A percentile compares a stretch with the other conserved stretches of the same genome.
phyloP scores from a whole-genome alignment of 2,888 invertebrate genomes.

The Uropetala carovei region DNA sequence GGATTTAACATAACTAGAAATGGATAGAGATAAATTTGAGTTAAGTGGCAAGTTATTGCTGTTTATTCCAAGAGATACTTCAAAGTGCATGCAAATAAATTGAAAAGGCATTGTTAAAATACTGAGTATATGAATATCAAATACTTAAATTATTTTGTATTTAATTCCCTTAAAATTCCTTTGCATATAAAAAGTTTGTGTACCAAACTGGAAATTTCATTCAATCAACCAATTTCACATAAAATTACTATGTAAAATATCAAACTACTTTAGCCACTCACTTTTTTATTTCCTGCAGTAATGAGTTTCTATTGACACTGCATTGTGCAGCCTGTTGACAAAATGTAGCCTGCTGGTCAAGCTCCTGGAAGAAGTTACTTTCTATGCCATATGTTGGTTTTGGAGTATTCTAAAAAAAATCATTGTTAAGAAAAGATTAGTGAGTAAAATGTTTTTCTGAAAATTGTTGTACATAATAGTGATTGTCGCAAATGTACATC shows the following conservation, averaged over 20 bases:
- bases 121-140: no score
- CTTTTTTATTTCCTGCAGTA: conserved; percentile 83
- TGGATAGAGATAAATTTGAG: no score
- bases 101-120: no score
- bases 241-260: background rate
- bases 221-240: no score
- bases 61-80: background rate
- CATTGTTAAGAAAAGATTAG: background rate
- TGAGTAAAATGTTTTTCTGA: no score
- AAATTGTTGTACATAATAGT: no score
- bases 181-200: background rate
- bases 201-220: background rate
- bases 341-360: conserved; percentile 84
- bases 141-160: background rate
- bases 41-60: background rate
- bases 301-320: conserved; percentile 83
- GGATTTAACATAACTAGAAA: no score
- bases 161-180: background rate
- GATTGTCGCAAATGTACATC: no score
- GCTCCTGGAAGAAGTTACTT: conserved; percentile 80
- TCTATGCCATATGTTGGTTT: conserved; percentile 82
- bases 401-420: conserved; percentile 73
- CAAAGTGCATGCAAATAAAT: no score
- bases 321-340: conserved; percentile 84
- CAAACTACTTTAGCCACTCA: conserved; percentile 73